Evolutionary conservation across 2,888 invertebrate species (phyloP).

Genomic region (Euzetes globulus): DNA sequence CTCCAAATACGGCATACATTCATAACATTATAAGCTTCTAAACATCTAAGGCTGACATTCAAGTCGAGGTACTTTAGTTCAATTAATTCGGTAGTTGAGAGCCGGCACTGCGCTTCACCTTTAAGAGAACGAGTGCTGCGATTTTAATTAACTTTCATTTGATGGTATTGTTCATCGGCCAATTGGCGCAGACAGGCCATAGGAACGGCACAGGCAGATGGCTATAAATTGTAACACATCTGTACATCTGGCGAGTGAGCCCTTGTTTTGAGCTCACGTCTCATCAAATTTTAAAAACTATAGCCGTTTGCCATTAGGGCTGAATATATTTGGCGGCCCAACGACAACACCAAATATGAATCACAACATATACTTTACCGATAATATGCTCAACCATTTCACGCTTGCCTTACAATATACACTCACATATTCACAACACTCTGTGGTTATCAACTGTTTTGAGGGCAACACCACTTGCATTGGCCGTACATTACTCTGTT

Average conservation of each 20-base stretch:
- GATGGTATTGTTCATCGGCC: neutral
- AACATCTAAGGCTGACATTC: neutral
- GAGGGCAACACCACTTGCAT: neutral
- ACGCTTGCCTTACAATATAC: slow-evolving; percentile 4
- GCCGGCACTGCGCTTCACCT: neutral
- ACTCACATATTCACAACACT: neutral
- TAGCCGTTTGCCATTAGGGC: slow-evolving; percentile 6
- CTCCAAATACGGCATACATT: neutral
- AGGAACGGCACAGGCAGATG: neutral
- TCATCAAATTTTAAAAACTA: slow-evolving; percentile 28
- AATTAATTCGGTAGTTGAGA: neutral
- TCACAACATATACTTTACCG: slow-evolving; percentile 5
- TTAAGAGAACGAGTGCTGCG: neutral
- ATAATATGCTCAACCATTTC: slow-evolving; percentile 18
- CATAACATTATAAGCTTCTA: neutral
- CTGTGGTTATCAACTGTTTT: neutral
- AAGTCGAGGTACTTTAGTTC: neutral
- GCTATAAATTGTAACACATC: slow-evolving; percentile 28
- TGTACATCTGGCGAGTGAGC: neutral
- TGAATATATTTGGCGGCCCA: slow-evolving; percentile 14
- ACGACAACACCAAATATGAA: slow-evolving; percentile 1
- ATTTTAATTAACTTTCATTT: slow-evolving; percentile 26
- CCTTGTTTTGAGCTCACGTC: neutral
- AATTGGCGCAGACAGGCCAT: neutral
- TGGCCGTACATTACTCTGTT: slow-evolving; percentile 6